phyloP scores from a whole-genome alignment of 2,113 vertebrate genomes.

The Malaclemys terrapin region DNA sequence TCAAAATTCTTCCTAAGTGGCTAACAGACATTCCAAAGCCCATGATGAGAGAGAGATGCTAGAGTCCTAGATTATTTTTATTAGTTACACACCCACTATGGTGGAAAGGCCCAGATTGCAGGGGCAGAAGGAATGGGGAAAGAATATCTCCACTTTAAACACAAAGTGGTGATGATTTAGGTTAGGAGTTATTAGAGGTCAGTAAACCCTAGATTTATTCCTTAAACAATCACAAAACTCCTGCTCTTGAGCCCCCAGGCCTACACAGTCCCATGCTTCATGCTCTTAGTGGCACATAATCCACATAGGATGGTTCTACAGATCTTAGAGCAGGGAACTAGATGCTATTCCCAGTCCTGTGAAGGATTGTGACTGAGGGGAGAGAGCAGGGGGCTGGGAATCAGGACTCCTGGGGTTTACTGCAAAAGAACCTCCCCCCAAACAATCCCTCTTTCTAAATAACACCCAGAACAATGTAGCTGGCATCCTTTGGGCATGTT shows the following conservation, averaged over 20 bases:
- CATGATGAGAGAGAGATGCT: neutral
- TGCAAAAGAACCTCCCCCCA: neutral
- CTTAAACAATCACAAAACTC: neutral
- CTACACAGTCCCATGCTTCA: neutral
- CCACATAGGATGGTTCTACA: neutral
- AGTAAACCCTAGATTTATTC: slow-evolving; percentile 3
- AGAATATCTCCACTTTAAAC: slow-evolving; percentile 50
- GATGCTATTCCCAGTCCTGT: neutral
- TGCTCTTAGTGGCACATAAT: neutral
- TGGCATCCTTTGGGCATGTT: neutral
- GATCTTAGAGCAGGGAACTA: neutral
- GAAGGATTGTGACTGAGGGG: neutral
- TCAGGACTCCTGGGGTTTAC: fast-evolving
- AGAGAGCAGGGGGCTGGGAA: neutral
- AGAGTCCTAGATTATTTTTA: slow-evolving; percentile 46
- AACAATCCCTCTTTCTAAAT: neutral
- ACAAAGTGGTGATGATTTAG: slow-evolving; percentile 21
- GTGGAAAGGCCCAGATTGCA: slow-evolving; percentile 45
- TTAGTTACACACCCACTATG: slow-evolving; percentile 9
- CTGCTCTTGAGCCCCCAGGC: neutral
- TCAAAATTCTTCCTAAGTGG: slow-evolving; percentile 24
- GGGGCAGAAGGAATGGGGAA: slow-evolving; percentile 54
- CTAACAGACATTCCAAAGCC: slow-evolving; percentile 14
- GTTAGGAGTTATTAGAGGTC: slow-evolving; percentile 16
- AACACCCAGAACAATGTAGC: neutral